Conservation (phyloP, 1,140 invertebrate species). For the Melanaphis sacchari region DNA sequence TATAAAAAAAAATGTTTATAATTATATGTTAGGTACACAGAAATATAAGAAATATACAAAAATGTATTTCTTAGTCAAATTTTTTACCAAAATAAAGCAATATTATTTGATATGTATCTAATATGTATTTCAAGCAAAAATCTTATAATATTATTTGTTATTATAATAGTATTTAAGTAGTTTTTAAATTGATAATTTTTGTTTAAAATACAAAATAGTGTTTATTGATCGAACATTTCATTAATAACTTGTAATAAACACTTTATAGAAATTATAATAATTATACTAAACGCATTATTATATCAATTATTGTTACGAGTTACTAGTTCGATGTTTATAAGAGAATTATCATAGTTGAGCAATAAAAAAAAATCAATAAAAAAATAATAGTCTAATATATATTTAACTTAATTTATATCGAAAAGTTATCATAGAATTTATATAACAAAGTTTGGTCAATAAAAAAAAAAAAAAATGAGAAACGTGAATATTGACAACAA, state of each 20-base stretch:
- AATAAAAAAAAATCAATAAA: neutral
- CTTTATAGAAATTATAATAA: neutral
- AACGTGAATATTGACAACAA: neutral
- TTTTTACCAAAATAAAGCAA: neutral
- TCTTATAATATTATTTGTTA: neutral
- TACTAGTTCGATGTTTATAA: neutral
- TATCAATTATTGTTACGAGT: neutral
- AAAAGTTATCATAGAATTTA: neutral
- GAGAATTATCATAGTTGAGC: neutral
- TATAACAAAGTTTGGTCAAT: neutral
- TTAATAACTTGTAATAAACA: neutral
- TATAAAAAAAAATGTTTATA: neutral
- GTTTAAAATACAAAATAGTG: neutral
- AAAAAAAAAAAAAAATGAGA: neutral
- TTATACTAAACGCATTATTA: neutral
- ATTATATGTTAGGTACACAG: too few relatives aligned
- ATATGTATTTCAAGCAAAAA: neutral
- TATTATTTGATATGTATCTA: neutral
- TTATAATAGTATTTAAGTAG: neutral
- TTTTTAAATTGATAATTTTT: neutral
- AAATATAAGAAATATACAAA: neutral
- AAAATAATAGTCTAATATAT: neutral
- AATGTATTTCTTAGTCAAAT: neutral
- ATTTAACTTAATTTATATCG: neutral
- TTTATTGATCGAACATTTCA: neutral